phyloP scores from a whole-genome alignment of 2,113 vertebrate species.

The Trochalopteron elliotii region DNA sequence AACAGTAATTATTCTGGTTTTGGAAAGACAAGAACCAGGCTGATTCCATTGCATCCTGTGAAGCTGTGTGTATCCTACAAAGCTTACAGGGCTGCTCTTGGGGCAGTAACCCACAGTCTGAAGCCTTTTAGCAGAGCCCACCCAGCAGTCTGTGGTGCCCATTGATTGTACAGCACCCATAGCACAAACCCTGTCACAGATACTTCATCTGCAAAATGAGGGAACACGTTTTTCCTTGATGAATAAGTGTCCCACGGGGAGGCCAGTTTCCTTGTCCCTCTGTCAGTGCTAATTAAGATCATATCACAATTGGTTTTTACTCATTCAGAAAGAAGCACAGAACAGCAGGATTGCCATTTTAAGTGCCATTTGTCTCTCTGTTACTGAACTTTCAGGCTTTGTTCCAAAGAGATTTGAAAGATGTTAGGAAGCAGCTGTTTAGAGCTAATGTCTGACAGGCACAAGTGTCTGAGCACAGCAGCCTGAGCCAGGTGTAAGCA shows the following conservation, averaged over 20 bases:
- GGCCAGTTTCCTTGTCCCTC: background rate
- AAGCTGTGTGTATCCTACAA: background rate
- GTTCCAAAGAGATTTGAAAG: background rate
- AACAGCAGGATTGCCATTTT: background rate
- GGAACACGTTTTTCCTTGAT: background rate
- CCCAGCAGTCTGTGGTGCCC: background rate
- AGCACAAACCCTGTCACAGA: background rate
- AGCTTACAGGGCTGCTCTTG: background rate
- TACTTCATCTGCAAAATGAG: background rate
- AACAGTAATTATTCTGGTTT: background rate
- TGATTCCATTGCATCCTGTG: background rate
- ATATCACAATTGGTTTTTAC: background rate
- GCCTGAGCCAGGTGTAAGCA: background rate
- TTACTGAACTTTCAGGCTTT: background rate
- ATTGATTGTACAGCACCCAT: accelerated
- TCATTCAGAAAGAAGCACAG: background rate
- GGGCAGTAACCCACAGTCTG: background rate
- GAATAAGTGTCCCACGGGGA: accelerated
- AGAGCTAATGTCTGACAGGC: background rate
- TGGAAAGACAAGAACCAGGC: background rate
- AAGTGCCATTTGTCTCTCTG: background rate
- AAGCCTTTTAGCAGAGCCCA: background rate
- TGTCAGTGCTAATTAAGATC: background rate
- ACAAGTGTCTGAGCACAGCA: background rate
- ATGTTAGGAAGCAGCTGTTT: background rate